Base-by-base conservation (phyloP, 2,888 invertebrate genomes). In the Oxyscelio sp. region DNA sequence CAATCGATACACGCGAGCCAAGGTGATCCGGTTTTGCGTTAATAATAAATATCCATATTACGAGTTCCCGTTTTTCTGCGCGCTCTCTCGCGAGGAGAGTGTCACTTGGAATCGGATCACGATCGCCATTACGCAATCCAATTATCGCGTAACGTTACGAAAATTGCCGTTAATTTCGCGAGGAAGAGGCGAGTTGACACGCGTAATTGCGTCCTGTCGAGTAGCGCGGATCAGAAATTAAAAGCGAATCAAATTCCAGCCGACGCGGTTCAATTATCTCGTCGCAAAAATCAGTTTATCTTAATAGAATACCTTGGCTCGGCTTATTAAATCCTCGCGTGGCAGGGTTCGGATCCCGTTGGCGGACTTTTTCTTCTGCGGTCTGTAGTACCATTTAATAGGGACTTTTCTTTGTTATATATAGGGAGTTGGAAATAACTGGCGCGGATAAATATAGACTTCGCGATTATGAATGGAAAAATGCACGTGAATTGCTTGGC, bases 51-150 rank as follows among this genome's bases (percentile, higher is more conserved):
- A 90, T 90, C 89, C 98, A 98, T 95, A 96, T 96, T 96, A 90
- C 97, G 97, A 92, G 97, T 98, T 88, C 59, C 83, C 98, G 98
- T 52, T 98, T 98, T 95, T 95, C 98, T 87, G 98, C 98, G 95
- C 96, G 65, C 66, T 40, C 40, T 40, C 40, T 40, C 40, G 40
- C 40, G 40, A 40, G n/a, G 40, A 34, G 68, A 70, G 83, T 74
- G 80, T 87, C 83, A 79, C 88, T 81, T 74, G 80, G 85, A 87
- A 88, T 89, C 87, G 85, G 87, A 88, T 90, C 88, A 83, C 82
- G 83, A 86, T 92, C 90, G 90, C 87, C 87, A 85, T 92, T 92
- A 91, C 87, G 90, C 89, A 92, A 92, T 88, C 89, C 89, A 90
- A 91, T 92, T 91, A 83, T 52, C 83, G 52, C 70, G 43, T 63